phyloP scores from a whole-genome alignment of 2,797 vertebrate genomes.

The Nannoperca obscura region DNA sequence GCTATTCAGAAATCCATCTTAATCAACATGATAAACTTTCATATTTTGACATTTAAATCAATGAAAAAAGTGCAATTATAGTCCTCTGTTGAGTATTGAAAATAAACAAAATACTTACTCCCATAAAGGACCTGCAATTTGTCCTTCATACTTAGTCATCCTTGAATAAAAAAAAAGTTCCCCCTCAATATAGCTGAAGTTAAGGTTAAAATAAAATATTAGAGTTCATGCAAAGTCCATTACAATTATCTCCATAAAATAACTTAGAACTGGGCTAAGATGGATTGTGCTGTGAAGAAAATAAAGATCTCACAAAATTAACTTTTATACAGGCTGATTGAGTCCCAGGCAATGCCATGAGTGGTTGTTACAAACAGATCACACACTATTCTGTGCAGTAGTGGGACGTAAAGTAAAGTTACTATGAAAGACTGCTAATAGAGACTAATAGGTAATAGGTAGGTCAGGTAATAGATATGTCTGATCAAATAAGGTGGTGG shows the following conservation, averaged over 20 bases:
- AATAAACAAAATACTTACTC: background rate
- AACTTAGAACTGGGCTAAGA: background rate
- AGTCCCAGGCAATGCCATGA: constrained; percentile 59
- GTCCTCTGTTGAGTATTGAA: too few relatives aligned
- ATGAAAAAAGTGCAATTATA: background rate
- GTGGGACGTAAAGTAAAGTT: background rate
- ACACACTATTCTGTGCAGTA: constrained; percentile 22
- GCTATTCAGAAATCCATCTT: background rate
- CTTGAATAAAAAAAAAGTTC: background rate
- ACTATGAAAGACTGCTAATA: constrained; percentile 13
- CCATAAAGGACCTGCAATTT: background rate
- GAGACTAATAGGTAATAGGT: too few relatives aligned
- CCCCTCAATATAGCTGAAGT: background rate
- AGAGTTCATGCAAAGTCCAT: background rate
- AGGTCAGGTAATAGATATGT: too few relatives aligned
- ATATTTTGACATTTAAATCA: background rate
- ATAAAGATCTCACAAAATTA: background rate
- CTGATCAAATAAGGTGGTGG: background rate
- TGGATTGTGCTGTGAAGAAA: background rate
- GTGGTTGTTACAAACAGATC: constrained; percentile 63
- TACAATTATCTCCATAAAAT: constrained; percentile 21
- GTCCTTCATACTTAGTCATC: background rate
- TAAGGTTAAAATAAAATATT: background rate
- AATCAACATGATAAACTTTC: background rate
- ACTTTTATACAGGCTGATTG: constrained; percentile 48